A percentile compares a stretch with the other conserved stretches of the same genome.
phyloP scores from a whole-genome alignment of 2,888 invertebrate genomes.

The Synergus gifuensis region DNA sequence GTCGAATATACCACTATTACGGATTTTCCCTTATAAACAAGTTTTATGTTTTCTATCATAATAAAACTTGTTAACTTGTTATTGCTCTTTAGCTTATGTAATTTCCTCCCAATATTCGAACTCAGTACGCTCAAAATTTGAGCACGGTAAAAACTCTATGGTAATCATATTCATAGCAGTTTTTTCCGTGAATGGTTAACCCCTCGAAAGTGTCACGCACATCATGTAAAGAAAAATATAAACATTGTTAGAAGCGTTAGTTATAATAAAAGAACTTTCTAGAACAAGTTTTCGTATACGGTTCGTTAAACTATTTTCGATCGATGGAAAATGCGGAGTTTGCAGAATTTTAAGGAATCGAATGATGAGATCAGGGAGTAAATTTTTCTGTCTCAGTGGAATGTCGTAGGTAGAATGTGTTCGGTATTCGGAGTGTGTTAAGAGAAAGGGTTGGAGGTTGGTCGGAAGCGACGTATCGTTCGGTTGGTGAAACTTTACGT shows the following conservation, averaged over 20 bases:
- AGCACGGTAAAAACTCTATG: no score
- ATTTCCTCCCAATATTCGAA: no score
- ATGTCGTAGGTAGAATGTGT: neutral
- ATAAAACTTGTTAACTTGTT: no score
- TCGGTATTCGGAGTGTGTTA: neutral
- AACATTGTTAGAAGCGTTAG: no score
- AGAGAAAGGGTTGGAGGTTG: conserved; percentile 33
- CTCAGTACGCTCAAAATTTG: no score
- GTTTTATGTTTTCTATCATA: no score
- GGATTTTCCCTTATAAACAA: neutral
- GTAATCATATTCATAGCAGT: no score
- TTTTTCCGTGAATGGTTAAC: no score
- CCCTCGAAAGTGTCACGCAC: no score
- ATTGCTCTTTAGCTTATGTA: no score
- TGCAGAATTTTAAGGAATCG: neutral
- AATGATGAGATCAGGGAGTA: conserved; percentile 22
- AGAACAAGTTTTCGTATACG: neutral
- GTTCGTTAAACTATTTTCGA: neutral
- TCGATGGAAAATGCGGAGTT: neutral
- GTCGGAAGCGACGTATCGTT: conserved; percentile 28
- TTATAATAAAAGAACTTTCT: neutral
- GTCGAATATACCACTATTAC: no score
- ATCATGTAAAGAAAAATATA: no score
- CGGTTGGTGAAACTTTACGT: conserved; percentile 38
- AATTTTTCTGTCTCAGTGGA: conserved; percentile 7